Conservation (phyloP, 2,888 invertebrate species). For the Drosophila diplacantha region DNA sequence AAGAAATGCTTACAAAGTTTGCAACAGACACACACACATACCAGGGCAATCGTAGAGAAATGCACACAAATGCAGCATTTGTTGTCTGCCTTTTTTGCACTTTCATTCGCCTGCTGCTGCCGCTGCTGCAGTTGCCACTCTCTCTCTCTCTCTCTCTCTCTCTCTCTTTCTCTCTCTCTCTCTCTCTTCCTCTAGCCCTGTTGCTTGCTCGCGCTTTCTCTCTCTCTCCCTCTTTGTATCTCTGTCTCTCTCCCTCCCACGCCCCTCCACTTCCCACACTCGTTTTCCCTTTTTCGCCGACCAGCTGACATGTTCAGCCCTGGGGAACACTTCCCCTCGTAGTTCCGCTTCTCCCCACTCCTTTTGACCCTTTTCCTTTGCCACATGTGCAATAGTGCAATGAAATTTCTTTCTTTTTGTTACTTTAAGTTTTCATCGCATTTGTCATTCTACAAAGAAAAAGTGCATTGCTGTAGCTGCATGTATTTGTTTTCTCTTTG, state of each 20-base stretch:
- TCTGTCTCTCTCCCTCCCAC: neutral
- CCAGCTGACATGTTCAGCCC: slow-evolving; percentile 30
- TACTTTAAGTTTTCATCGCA: slow-evolving; percentile 23
- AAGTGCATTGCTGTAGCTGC: slow-evolving; percentile 20
- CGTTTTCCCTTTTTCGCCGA: slow-evolving; percentile 6
- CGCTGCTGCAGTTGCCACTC: slow-evolving; percentile 15
- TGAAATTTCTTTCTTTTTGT: slow-evolving; percentile 5
- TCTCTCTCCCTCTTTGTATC: neutral
- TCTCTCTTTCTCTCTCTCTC: slow-evolving; percentile 8
- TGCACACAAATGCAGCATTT: slow-evolving; percentile 21
- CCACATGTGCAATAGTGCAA: slow-evolving; percentile 10
- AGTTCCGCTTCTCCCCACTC: neutral
- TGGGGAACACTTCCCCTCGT: slow-evolving; percentile 11
- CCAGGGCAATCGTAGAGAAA: slow-evolving; percentile 1
- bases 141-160: slow-evolving; percentile 14
- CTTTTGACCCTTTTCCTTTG: slow-evolving; percentile 2
- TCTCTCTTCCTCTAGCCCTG: slow-evolving; percentile 14
- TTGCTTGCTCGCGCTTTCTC: slow-evolving; percentile 8
- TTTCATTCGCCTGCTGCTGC: slow-evolving; percentile 46
- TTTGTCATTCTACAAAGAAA: slow-evolving; percentile 26
- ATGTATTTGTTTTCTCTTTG: slow-evolving; percentile 7
- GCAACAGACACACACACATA: slow-evolving; percentile 18
- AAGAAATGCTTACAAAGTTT: slow-evolving; percentile 35
- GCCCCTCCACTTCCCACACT: neutral
- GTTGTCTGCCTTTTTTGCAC: slow-evolving; percentile 50